These are phyloP conservation scores for Pocota personata DNA, from an alignment of 2,888 invertebrate genomes.

Conservation along the genomic window DNA sequence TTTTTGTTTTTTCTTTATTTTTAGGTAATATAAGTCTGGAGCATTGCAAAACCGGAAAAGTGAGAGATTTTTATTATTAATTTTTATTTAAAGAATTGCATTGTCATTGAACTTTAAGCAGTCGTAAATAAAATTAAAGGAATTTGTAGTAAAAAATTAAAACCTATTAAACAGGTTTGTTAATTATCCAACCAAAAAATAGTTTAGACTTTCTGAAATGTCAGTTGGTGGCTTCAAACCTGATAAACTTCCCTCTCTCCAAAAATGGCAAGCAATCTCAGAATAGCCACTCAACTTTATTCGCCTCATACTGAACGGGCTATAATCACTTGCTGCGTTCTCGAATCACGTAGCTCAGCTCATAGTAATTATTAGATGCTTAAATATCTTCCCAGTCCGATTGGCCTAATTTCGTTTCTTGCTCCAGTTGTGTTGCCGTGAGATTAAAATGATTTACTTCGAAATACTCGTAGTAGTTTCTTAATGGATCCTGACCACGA, in stretches of 20 bases:
- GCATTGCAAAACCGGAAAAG: neutral
- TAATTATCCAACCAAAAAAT: neutral
- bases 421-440: neutral
- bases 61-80: neutral
- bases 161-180: neutral
- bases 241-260: neutral
- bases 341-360: neutral
- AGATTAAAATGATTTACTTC: conserved; percentile 47
- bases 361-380: conserved; percentile 23
- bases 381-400: conserved; percentile 16
- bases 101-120: neutral
- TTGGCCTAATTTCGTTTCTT: conserved; percentile 31
- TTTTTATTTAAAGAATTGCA: neutral
- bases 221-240: too few species aligned
- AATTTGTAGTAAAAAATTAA: neutral
- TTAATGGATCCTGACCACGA: neutral
- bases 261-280: neutral
- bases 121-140: neutral
- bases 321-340: conserved; percentile 1
- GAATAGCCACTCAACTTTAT: neutral
- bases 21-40: neutral
- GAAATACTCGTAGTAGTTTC: neutral
- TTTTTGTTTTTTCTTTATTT: neutral
- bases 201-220: neutral
- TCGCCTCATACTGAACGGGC: conserved; percentile 10